These are phyloP conservation scores for Xenopus laevis DNA, from an alignment of 2,113 vertebrate genomes.

Conservation along the genomic window DNA sequence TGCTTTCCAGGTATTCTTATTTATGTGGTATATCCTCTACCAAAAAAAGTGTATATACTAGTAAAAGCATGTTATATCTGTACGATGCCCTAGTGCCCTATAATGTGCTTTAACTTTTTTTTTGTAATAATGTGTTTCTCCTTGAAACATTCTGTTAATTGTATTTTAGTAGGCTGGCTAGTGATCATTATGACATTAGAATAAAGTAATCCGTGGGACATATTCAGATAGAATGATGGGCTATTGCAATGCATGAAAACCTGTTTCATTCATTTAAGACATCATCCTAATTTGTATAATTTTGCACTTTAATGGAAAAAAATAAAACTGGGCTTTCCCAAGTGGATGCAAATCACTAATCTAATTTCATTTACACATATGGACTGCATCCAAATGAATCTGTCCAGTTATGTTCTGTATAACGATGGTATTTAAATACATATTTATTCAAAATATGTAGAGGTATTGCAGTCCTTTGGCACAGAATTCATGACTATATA, in stretches of 20 bases:
- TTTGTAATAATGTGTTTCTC: not conserved
- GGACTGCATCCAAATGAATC: not conserved
- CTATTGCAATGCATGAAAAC: not conserved
- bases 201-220: not conserved
- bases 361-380: not conserved
- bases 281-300: not conserved
- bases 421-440: no score
- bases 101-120: no score
- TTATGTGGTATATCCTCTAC: no score
- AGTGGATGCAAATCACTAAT: not conserved
- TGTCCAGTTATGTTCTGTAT: no score
- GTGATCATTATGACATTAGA: conserved; percentile 1
- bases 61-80: no score
- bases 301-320: conserved; percentile 2
- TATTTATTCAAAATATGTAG: no score
- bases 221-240: not conserved
- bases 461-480: no score
- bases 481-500: no score
- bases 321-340: not conserved
- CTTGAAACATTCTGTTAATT: not conserved
- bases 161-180: not conserved
- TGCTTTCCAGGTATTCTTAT: no score
- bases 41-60: no score
- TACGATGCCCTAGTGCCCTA: no score
- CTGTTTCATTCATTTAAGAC: conserved; percentile 2